Percentiles rank a stretch among this genome's conserved stretches.
Conservation (phyloP, 2,888 invertebrate species). For the Fragum sueziense region DNA sequence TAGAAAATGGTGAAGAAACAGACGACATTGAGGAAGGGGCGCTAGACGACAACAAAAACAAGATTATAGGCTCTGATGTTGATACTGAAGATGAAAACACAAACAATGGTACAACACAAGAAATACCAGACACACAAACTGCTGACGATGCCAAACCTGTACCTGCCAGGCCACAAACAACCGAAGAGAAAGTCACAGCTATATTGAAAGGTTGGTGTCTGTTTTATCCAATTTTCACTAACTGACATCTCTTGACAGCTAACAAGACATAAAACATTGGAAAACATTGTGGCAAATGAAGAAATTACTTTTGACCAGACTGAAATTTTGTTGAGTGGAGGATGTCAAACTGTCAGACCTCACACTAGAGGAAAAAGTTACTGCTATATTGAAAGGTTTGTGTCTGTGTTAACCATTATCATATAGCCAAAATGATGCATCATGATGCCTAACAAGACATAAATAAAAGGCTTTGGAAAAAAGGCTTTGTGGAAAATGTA, state of each 20-base stretch:
- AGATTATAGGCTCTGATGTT: constrained; percentile 39
- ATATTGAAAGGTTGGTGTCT: constrained; percentile 49
- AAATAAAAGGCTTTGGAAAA: too few relatives aligned
- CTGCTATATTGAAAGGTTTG: constrained; percentile 57
- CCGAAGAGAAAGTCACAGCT: constrained; percentile 56
- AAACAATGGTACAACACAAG: constrained; percentile 24
- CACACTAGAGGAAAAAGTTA: constrained; percentile 54
- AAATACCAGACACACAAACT: background rate
- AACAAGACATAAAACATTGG: too few relatives aligned
- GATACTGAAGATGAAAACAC: constrained; percentile 18
- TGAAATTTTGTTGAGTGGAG: too few relatives aligned
- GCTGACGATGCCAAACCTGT: constrained; percentile 8
- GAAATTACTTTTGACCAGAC: too few relatives aligned
- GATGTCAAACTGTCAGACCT: too few relatives aligned
- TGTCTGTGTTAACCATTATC: too few relatives aligned
- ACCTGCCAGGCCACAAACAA: constrained; percentile 25
- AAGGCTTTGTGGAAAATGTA: too few relatives aligned
- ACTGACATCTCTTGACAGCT: too few relatives aligned
- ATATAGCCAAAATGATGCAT: too few relatives aligned
- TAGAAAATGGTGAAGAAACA: constrained; percentile 63
- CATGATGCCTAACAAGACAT: too few relatives aligned
- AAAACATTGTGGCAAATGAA: too few relatives aligned
- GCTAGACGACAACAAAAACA: constrained; percentile 58
- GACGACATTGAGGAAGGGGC: constrained; percentile 53
- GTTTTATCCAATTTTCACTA: too few relatives aligned